Evolutionary conservation across 2,797 vertebrate genomes (phyloP).

Genomic region (Squalus acanthias): DNA sequence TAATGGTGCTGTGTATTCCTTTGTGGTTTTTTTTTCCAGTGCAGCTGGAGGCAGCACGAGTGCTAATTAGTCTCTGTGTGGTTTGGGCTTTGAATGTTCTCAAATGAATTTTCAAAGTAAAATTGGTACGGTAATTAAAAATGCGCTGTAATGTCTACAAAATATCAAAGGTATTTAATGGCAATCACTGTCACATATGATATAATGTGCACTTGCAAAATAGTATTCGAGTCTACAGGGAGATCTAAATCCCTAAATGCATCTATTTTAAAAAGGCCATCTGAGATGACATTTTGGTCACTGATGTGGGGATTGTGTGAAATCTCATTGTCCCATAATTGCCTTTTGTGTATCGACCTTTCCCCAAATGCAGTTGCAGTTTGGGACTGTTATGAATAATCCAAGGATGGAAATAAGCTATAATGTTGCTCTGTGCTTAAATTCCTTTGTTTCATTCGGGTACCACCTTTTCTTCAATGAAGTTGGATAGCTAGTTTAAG

Average conservation of each 20-base stretch:
- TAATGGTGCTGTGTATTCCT: conserved; percentile 25
- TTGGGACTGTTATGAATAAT: not conserved
- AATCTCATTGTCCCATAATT: not conserved
- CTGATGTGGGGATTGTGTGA: not conserved
- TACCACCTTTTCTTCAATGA: not conserved
- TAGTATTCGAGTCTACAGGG: not conserved
- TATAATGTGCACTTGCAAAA: not conserved
- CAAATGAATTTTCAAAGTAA: conserved; percentile 12
- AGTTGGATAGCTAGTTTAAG: not conserved
- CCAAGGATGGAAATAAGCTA: not conserved
- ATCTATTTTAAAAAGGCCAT: not conserved
- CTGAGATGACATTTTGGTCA: not conserved
- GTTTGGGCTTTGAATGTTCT: not conserved
- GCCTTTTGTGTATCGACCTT: not conserved
- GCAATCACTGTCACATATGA: not conserved
- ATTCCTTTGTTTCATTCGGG: not conserved
- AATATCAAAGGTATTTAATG: not conserved
- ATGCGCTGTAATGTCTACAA: not conserved
- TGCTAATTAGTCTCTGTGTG: conserved; percentile 29
- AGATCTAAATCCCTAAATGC: not conserved
- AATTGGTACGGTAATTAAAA: conserved; percentile 21
- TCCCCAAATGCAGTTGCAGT: not conserved
- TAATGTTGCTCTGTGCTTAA: not conserved
- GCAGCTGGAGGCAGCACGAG: not conserved
- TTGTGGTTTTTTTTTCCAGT: not conserved